Conservation (phyloP, 1,140 invertebrate genomes). For the Oryctes rhinoceros region DNA sequence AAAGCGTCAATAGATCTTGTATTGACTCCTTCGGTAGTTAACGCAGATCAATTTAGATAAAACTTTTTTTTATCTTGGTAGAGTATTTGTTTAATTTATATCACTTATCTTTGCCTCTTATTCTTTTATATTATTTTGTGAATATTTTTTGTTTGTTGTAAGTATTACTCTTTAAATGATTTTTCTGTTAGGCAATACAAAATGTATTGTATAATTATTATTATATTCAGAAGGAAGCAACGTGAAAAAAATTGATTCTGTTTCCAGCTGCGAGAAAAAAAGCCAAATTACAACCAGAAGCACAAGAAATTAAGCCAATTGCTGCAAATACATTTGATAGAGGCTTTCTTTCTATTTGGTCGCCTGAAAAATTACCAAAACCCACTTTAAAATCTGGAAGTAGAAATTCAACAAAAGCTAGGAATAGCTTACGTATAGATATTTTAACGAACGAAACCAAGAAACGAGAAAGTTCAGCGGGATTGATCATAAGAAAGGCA, state of each 20-base stretch:
- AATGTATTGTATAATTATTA: too few relatives aligned
- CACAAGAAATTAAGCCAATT: background rate
- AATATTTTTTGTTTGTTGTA: too few relatives aligned
- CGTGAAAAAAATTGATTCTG: background rate
- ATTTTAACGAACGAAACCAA: background rate
- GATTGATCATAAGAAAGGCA: background rate
- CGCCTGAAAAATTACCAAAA: constrained; percentile 18
- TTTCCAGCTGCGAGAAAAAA: constrained; percentile 26
- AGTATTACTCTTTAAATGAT: too few relatives aligned
- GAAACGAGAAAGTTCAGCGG: background rate
- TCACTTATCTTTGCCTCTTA: too few relatives aligned
- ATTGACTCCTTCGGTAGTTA: too few relatives aligned
- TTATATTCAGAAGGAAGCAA: too few relatives aligned
- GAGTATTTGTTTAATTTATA: too few relatives aligned
- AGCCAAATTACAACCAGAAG: background rate
- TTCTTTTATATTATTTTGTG: too few relatives aligned
- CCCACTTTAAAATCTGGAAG: background rate
- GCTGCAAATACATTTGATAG: background rate
- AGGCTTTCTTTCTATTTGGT: background rate
- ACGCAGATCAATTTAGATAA: too few relatives aligned
- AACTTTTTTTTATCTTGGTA: too few relatives aligned
- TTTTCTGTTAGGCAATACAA: too few relatives aligned
- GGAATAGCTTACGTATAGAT: constrained; percentile 8
- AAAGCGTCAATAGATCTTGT: too few relatives aligned
- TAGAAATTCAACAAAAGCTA: background rate